These are phyloP conservation scores for Phenganax subtilis DNA, from an alignment of 92 coral and sea anemone species.

Conservation along the genomic window DNA sequence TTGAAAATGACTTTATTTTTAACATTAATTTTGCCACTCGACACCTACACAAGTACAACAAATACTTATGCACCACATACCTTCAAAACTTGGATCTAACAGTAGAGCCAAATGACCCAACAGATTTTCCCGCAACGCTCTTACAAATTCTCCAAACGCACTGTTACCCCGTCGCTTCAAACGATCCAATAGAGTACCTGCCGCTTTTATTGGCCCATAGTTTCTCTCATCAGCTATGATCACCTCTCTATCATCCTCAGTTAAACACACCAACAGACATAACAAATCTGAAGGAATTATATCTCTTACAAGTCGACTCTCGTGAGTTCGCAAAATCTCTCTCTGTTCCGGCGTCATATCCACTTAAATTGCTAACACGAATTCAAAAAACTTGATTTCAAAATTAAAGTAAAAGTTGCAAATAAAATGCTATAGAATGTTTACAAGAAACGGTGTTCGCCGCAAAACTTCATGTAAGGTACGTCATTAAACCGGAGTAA, in stretches of 20 bases:
- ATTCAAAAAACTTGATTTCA: no score
- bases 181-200: slow-evolving; percentile 42
- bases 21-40: no score
- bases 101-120: slow-evolving; percentile 50
- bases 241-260: slow-evolving; percentile 55
- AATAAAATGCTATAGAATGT: no score
- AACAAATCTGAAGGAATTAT: slow-evolving; percentile 57
- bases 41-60: no score
- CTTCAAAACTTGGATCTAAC: slow-evolving; percentile 51
- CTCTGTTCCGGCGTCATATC: slow-evolving; percentile 56
- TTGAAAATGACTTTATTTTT: no score
- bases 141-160: slow-evolving; percentile 38
- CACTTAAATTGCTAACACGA: not conserved
- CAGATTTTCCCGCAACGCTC: slow-evolving; percentile 39
- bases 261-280: slow-evolving; percentile 54
- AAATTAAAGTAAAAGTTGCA: no score
- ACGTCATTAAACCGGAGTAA: no score
- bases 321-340: slow-evolving; percentile 31
- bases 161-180: slow-evolving; percentile 42
- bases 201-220: slow-evolving; percentile 47
- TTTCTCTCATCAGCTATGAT: slow-evolving; percentile 49
- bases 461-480: no score
- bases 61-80: not conserved
- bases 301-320: slow-evolving; percentile 42
- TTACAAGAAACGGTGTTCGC: no score